These are phyloP conservation scores for Nemotelus pantherinus DNA, from an alignment of 2,888 invertebrate genomes.

Conservation along the genomic window DNA sequence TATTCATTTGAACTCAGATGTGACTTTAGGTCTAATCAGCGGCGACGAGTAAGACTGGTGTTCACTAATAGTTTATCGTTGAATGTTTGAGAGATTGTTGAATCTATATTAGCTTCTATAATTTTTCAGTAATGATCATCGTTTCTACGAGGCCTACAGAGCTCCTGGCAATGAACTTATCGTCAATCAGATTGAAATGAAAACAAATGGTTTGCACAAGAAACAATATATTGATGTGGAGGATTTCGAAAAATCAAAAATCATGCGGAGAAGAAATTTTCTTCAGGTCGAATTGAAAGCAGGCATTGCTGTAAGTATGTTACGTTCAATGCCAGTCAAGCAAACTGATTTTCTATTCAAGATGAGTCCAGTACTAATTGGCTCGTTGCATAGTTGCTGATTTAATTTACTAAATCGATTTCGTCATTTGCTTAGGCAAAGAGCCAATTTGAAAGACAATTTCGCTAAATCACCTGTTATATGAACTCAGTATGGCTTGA, in stretches of 20 bases:
- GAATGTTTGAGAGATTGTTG: too few relatives aligned
- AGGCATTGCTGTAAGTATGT: constrained; percentile 6
- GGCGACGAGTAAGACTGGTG: background rate
- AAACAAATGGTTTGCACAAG: background rate
- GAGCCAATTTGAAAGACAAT: too few relatives aligned
- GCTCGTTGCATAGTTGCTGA: too few relatives aligned
- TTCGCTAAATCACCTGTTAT: too few relatives aligned
- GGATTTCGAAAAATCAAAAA: background rate
- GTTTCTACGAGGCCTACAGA: background rate
- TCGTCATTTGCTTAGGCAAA: too few relatives aligned
- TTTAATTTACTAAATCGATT: too few relatives aligned
- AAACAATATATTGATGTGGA: background rate
- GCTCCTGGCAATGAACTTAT: background rate
- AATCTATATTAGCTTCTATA: too few relatives aligned
- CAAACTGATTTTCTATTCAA: too few relatives aligned
- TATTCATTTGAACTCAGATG: background rate
- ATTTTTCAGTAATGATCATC: background rate
- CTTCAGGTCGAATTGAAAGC: background rate
- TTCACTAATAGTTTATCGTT: too few relatives aligned
- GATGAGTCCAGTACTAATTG: too few relatives aligned
- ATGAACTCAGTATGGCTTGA: too few relatives aligned
- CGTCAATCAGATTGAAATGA: background rate
- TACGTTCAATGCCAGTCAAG: too few relatives aligned
- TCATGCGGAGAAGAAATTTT: constrained; percentile 14
- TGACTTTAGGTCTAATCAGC: background rate